phyloP scores from a whole-genome alignment of 2,797 vertebrate species.

The Pseudochaenichthys georgianus region DNA sequence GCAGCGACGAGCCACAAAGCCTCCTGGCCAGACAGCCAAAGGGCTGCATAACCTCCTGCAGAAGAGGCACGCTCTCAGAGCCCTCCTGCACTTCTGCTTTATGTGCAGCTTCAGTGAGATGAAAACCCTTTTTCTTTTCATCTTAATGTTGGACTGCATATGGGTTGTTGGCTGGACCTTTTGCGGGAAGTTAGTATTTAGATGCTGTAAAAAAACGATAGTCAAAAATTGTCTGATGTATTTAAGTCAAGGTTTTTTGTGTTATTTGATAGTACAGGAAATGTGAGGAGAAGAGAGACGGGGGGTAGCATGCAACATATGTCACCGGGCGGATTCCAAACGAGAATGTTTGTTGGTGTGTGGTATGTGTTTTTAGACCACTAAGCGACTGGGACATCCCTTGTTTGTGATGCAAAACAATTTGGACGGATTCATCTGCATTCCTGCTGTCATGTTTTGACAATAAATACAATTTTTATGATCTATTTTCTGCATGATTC shows the following conservation, averaged over 20 bases:
- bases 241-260: neutral
- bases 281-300: neutral
- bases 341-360: neutral
- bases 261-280: slow-evolving; percentile 21
- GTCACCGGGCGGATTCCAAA: neutral
- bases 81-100: slow-evolving; percentile 35
- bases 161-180: slow-evolving; percentile 8
- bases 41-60: slow-evolving; percentile 51
- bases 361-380: neutral
- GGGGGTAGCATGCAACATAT: slow-evolving; percentile 10
- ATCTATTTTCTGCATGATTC: neutral
- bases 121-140: slow-evolving; percentile 11
- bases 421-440: neutral
- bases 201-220: neutral
- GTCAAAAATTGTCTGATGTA: slow-evolving; percentile 10
- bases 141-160: slow-evolving; percentile 18
- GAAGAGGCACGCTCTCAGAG: slow-evolving; percentile 24
- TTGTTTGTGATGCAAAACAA: slow-evolving; percentile 13
- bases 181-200: neutral
- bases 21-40: slow-evolving; percentile 61
- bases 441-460: slow-evolving; percentile 21
- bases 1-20: slow-evolving; percentile 69
- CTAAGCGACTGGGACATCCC: slow-evolving; percentile 12
- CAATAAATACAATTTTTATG: neutral
- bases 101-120: slow-evolving; percentile 30